Conservation (phyloP, 2,888 invertebrate genomes). For the Coremacera marginata region DNA sequence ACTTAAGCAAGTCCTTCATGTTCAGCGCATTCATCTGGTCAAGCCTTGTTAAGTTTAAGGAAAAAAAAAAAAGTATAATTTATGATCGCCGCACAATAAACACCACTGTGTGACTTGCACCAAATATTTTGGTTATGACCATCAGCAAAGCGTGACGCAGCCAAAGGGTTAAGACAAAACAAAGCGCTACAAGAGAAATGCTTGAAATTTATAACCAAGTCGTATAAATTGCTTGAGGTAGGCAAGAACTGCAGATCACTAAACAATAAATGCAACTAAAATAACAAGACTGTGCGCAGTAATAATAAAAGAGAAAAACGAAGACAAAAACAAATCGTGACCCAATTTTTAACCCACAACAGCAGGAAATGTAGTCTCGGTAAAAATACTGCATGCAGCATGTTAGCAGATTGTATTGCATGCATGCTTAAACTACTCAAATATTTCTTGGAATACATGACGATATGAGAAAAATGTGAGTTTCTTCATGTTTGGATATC, state of each 20-base stretch:
- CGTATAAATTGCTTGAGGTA: not conserved
- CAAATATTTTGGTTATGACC: conserved; percentile 63
- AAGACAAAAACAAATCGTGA: conserved; percentile 18
- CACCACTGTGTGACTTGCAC: conserved; percentile 52
- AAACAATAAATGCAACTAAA: not conserved
- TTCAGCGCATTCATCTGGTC: not conserved
- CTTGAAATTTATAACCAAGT: not conserved
- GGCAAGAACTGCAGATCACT: not conserved
- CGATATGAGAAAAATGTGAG: not conserved
- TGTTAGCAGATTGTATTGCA: not conserved
- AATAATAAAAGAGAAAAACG: too few species aligned
- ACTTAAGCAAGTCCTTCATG: conserved; percentile 9
- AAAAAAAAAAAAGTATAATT: conserved; percentile 47
- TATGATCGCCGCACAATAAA: conserved; percentile 57
- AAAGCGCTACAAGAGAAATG: not conserved
- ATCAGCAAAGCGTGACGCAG: not conserved
- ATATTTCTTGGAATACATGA: not conserved
- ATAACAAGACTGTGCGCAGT: not conserved
- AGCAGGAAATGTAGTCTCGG: not conserved
- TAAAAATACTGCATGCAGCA: not conserved
- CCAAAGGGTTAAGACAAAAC: conserved; percentile 22
- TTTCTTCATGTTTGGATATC: not conserved
- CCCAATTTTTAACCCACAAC: conserved; percentile 25
- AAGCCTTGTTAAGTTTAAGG: not conserved
- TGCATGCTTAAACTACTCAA: not conserved